These are phyloP conservation scores for Halocynthia roretzi DNA, from an alignment of 23 tunicate genomes.

Conservation along the genomic window DNA sequence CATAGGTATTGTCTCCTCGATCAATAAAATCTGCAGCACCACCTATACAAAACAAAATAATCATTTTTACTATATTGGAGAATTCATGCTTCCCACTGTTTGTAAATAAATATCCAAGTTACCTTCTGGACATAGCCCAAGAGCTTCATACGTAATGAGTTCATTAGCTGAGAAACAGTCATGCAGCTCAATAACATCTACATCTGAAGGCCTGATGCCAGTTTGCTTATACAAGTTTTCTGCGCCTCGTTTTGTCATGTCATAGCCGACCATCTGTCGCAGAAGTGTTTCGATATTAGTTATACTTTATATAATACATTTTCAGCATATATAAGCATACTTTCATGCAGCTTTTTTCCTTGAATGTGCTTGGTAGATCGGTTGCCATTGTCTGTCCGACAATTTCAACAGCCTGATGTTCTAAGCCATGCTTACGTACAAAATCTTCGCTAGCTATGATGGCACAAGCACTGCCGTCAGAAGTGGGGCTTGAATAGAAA, in stretches of 20 bases:
- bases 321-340: conserved; percentile 8
- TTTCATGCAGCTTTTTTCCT: conserved; percentile 86
- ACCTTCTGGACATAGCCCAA: conserved; percentile 90
- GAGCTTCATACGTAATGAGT: conserved; percentile 95
- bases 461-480: conserved; percentile 98
- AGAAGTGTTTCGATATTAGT: neutral
- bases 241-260: conserved; percentile 79
- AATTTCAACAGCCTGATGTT: conserved; percentile 97
- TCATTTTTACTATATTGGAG: neutral
- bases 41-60: conserved; percentile 34
- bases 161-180: conserved; percentile 99
- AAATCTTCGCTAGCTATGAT: conserved; percentile 87
- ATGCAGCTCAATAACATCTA: conserved; percentile 94
- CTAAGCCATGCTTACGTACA: conserved; percentile 68
- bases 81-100: neutral
- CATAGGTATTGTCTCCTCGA: conserved; percentile 92
- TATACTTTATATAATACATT: neutral
- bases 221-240: conserved; percentile 61
- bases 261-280: conserved; percentile 69
- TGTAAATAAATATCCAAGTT: neutral
- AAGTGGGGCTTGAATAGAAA: conserved; percentile 76
- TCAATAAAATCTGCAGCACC: conserved; percentile 98
- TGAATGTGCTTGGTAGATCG: conserved; percentile 88
- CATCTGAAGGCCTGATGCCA: conserved; percentile 72
- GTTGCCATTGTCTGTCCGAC: conserved; percentile 95